phyloP scores from a whole-genome alignment of 2,113 vertebrate genomes.

The Meles meles region DNA sequence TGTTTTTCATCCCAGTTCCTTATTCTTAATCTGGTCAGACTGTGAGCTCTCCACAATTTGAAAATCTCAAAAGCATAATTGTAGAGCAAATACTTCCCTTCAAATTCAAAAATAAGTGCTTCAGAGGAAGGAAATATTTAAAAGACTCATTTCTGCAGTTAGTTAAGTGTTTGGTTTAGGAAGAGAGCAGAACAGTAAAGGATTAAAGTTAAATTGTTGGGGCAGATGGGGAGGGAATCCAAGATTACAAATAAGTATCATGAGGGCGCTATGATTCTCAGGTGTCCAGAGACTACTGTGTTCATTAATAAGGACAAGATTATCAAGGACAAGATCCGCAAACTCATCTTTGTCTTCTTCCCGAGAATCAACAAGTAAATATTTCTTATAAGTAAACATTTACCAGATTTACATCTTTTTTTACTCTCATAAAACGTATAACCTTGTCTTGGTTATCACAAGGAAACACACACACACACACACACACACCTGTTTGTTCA shows the following conservation, averaged over 20 bases:
- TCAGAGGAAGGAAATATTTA: not conserved
- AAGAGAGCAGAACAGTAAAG: not conserved
- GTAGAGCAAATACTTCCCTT: not conserved
- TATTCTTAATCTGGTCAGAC: not conserved
- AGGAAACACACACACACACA: not conserved
- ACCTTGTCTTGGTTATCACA: not conserved
- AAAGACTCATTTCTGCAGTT: not conserved
- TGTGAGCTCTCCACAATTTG: not conserved
- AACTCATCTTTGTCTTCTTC: not conserved
- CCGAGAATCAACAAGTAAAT: not conserved
- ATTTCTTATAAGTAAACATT: not conserved
- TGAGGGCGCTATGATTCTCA: not conserved
- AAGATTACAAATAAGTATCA: not conserved
- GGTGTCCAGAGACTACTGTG: not conserved
- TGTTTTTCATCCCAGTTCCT: not conserved
- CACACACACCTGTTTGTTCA: not conserved
- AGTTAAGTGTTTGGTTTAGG: not conserved
- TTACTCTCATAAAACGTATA: not conserved
- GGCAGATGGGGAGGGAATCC: not conserved
- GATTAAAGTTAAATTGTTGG: not conserved
- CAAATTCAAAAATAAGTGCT: not conserved
- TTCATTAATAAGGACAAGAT: not conserved
- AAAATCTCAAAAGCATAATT: not conserved
- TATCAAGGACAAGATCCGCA: not conserved
- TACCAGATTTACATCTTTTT: not conserved